phyloP scores from a whole-genome alignment of 2,113 vertebrate genomes.

The Channa argus region DNA sequence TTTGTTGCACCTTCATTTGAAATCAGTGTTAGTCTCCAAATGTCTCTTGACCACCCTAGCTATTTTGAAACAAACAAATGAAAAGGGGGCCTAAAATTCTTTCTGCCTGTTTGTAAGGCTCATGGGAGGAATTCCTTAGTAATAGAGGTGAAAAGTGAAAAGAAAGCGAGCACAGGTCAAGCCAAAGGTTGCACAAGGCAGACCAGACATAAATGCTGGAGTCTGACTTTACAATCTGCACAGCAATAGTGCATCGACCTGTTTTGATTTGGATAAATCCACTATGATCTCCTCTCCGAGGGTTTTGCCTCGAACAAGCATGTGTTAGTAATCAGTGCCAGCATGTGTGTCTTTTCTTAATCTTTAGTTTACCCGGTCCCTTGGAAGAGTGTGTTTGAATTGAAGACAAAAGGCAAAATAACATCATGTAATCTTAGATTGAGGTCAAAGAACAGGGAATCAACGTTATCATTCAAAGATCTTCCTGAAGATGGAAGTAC shows the following conservation, averaged over 20 bases:
- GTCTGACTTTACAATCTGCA: constrained; percentile 51
- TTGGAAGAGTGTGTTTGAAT: background rate
- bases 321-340: background rate
- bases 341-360: background rate
- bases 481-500: constrained; percentile 2
- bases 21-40: constrained; percentile 63
- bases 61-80: constrained; percentile 88
- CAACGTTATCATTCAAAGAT: background rate
- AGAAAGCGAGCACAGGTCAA: constrained; percentile 67
- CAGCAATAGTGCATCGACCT: background rate
- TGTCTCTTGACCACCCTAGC: constrained; percentile 86
- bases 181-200: constrained; percentile 70
- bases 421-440: background rate
- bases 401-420: background rate
- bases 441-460: constrained; percentile 3
- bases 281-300: background rate
- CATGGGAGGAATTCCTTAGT: constrained; percentile 87
- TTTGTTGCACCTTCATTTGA: background rate
- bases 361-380: background rate
- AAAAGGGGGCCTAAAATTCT: constrained; percentile 86
- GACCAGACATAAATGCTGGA: constrained; percentile 48
- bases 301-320: background rate
- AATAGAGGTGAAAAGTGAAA: constrained; percentile 88
- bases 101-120: constrained; percentile 81
- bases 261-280: constrained; percentile 10